Evolutionary conservation across 1,140 invertebrate genomes (phyloP).

Genomic region (Macrosteles quadrilineatus): DNA sequence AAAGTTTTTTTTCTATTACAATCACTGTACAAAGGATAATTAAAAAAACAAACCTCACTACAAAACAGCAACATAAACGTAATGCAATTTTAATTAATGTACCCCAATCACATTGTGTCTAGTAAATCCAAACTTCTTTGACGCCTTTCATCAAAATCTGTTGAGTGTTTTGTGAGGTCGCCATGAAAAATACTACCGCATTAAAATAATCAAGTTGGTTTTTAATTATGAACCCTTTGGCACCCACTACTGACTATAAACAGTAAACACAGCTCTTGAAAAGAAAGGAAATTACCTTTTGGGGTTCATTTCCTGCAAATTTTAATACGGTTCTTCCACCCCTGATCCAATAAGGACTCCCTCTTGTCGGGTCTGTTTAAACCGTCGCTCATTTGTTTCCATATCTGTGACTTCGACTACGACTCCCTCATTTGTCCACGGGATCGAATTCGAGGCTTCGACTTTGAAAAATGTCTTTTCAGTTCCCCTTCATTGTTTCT

Average conservation of each 20-base stretch:
- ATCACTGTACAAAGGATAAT: too few relatives aligned
- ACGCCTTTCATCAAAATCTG: too few relatives aligned
- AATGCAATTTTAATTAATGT: too few relatives aligned
- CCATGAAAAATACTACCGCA: background rate
- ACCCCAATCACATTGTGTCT: too few relatives aligned
- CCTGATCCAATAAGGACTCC: constrained; percentile 28
- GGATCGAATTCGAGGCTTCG: constrained; percentile 1
- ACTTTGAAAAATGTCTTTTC: constrained; percentile 5
- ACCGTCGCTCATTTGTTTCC: constrained; percentile 30
- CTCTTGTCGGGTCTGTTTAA: constrained; percentile 26
- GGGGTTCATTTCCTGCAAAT: constrained; percentile 34
- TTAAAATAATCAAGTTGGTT: background rate
- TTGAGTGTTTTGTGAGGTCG: background rate
- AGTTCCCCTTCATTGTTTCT: too few relatives aligned
- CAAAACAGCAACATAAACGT: too few relatives aligned
- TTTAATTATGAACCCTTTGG: background rate
- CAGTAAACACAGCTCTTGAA: too few relatives aligned
- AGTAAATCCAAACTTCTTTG: too few relatives aligned
- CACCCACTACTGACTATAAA: background rate
- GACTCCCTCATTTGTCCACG: background rate
- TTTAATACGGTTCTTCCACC: too few relatives aligned
- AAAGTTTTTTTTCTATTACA: too few relatives aligned
- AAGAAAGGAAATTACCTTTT: constrained; percentile 32
- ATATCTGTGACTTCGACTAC: constrained; percentile 11
- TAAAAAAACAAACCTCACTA: too few relatives aligned